Conservation (phyloP, 1,140 invertebrate genomes). For the Solenopsis invicta region DNA sequence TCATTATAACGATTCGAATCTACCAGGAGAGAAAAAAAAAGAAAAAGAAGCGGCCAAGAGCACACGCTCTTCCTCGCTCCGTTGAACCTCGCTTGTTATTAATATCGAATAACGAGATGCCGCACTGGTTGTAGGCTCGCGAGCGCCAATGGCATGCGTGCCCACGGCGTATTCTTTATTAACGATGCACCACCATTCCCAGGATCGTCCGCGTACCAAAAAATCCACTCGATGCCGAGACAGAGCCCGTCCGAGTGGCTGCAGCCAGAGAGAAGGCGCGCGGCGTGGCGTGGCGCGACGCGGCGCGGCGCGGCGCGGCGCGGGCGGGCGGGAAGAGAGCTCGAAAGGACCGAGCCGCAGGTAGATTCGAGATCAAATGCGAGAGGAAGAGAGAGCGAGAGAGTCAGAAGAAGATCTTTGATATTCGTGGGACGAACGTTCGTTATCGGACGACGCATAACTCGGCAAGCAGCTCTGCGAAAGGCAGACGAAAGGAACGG, state of each 20-base stretch:
- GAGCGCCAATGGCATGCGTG: conserved; percentile 79
- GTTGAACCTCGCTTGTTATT: conserved; percentile 80
- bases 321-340: conserved; percentile 25
- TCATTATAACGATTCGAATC: conserved; percentile 85
- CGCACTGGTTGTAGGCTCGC: conserved; percentile 53
- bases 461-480: conserved; percentile 43
- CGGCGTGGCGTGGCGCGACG: too few species aligned
- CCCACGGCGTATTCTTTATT: conserved; percentile 83
- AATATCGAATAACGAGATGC: conserved; percentile 85
- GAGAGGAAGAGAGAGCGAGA: conserved; percentile 40
- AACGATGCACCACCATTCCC: conserved; percentile 81
- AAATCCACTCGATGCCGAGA: conserved; percentile 71
- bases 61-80: conserved; percentile 58
- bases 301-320: too few species aligned
- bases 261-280: conserved; percentile 66
- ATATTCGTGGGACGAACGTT: conserved; percentile 69
- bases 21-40: conserved; percentile 58
- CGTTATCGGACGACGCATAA: conserved; percentile 67
- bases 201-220: conserved; percentile 76
- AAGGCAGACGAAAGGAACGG: conserved; percentile 16
- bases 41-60: background rate
- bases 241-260: conserved; percentile 58
- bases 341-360: conserved; percentile 32
- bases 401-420: conserved; percentile 63
- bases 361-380: conserved; percentile 44